Evolutionary conservation across 2,888 invertebrate genomes (phyloP).

Genomic region (Rhingia campestris): DNA sequence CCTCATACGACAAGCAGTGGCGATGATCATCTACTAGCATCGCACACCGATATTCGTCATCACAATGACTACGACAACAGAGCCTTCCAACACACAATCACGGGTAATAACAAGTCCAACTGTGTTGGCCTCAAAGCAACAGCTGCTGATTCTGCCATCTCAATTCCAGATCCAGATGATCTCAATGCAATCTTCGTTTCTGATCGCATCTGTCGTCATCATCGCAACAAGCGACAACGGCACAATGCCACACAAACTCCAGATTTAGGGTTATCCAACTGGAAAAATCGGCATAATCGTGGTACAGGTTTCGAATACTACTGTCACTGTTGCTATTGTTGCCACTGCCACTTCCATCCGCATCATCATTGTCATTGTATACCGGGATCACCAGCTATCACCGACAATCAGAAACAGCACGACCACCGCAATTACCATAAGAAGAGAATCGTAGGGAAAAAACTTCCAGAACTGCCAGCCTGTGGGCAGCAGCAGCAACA

Average conservation of each 20-base stretch:
- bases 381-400: conserved; percentile 18
- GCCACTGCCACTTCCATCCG: conserved; percentile 70
- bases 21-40: conserved; percentile 80
- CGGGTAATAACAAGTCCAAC: conserved; percentile 69
- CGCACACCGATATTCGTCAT: conserved; percentile 79
- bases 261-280: conserved; percentile 67
- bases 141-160: conserved; percentile 73
- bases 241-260: conserved; percentile 81
- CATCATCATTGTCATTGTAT: conserved; percentile 65
- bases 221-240: conserved; percentile 75
- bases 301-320: conserved; percentile 67
- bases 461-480: conserved; percentile 64
- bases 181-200: conserved; percentile 66
- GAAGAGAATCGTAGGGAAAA: conserved; percentile 47
- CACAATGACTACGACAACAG: conserved; percentile 81
- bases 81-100: conserved; percentile 79
- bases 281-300: conserved; percentile 63
- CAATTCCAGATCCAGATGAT: conserved; percentile 73
- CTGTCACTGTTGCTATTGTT: conserved; percentile 64
- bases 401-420: conserved; percentile 39
- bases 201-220: conserved; percentile 70
- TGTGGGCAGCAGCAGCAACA: conserved; percentile 43
- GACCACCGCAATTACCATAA: conserved; percentile 20
- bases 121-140: conserved; percentile 62
- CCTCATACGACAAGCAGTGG: conserved; percentile 79